Evolutionary conservation across 2,888 invertebrate species (phyloP).

Genomic region (Embidobia sp.): DNA sequence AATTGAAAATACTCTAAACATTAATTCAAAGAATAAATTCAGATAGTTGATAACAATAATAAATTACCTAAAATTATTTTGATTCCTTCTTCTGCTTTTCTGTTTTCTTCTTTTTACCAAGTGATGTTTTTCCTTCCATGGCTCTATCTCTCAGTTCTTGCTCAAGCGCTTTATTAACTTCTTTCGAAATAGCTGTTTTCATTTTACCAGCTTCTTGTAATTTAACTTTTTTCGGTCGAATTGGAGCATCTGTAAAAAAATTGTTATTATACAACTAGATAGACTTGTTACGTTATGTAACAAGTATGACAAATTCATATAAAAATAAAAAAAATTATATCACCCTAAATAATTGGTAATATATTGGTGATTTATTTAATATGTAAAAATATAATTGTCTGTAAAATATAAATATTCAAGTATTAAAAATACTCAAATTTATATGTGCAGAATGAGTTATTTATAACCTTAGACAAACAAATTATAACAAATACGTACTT

Average conservation of each 20-base stretch:
- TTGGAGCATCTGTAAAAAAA: constrained; percentile 84
- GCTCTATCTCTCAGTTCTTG: constrained; percentile 85
- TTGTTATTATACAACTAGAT: constrained; percentile 1
- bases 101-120: constrained; percentile 82
- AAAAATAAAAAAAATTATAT: no score
- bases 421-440: background rate
- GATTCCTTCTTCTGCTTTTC: no score
- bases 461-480: constrained; percentile 26
- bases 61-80: no score
- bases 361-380: no score
- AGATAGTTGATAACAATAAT: no score
- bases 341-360: no score
- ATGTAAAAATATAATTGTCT: no score
- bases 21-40: no score
- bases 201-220: constrained; percentile 85
- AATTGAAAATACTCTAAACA: no score
- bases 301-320: no score
- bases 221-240: constrained; percentile 85
- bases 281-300: no score
- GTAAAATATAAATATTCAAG: background rate
- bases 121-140: constrained; percentile 81
- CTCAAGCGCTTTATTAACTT: constrained; percentile 87
- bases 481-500: constrained; percentile 84
- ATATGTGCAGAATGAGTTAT: background rate
- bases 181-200: constrained; percentile 86